A percentile compares a stretch with the other conserved stretches of the same genome.
Conservation (phyloP, 2,797 vertebrate species). For the Protonibea diacanthus region DNA sequence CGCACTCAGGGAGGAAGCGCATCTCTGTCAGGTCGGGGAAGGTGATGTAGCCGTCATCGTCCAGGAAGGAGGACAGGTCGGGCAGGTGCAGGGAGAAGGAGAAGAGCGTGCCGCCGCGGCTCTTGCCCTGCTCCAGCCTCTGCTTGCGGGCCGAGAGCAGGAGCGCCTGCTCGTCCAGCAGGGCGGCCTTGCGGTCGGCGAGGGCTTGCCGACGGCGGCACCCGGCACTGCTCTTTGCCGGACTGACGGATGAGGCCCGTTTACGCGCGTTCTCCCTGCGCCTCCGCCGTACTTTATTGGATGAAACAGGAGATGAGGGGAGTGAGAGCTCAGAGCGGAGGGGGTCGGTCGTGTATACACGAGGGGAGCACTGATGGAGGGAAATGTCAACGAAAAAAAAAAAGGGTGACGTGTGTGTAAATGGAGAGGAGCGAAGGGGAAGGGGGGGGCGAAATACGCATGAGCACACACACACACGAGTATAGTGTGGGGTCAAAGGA, state of each 20-base stretch:
- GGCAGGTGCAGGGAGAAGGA: constrained; percentile 99
- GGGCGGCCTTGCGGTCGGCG: constrained; percentile 85
- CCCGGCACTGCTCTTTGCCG: constrained; percentile 70
- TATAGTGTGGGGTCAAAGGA: constrained; percentile 91
- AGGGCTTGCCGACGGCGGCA: constrained; percentile 75
- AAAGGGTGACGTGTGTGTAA: constrained; percentile 63
- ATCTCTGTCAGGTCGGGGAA: constrained; percentile 95
- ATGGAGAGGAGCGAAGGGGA: constrained; percentile 75
- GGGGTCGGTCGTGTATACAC: constrained; percentile 86
- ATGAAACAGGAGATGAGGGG: constrained; percentile 85
- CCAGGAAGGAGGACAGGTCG: constrained; percentile 92
- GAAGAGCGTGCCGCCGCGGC: constrained; percentile 89
- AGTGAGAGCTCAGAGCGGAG: constrained; percentile 85
- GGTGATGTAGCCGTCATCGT: constrained; percentile 96
- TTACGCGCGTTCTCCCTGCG: constrained; percentile 88
- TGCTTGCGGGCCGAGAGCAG: constrained; percentile 89
- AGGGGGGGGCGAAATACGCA: constrained; percentile 63
- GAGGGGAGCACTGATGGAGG: constrained; percentile 83
- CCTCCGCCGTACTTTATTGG: constrained; percentile 90
- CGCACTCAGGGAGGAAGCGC: constrained; percentile 92
- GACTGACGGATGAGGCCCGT: constrained; percentile 82
- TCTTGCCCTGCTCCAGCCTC: constrained; percentile 82
- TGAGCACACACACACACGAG: constrained; percentile 78
- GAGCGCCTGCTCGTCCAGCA: constrained; percentile 87
- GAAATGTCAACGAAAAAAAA: constrained; percentile 55